Conservation (phyloP, 2,113 vertebrate genomes). For the Anarrhichthys ocellatus region DNA sequence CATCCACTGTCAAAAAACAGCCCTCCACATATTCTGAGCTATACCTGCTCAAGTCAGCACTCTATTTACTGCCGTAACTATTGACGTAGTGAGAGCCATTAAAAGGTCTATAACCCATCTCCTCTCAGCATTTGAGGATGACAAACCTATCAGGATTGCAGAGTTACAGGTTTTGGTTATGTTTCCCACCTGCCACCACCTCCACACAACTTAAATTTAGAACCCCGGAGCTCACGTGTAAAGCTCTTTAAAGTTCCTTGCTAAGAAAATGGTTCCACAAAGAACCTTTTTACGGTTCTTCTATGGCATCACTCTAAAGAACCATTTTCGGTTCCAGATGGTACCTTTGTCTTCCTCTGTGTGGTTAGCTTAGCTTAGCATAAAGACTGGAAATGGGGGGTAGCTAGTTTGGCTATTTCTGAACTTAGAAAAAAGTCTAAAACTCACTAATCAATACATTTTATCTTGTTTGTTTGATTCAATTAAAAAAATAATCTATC, state of each 20-base stretch:
- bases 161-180: neutral
- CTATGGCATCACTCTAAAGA: too few relatives aligned
- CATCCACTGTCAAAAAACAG: constrained; percentile 26
- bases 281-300: too few relatives aligned
- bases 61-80: constrained; percentile 22
- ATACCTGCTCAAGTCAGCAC: constrained; percentile 47
- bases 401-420: neutral
- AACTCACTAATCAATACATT: too few relatives aligned
- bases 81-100: constrained; percentile 16
- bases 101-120: constrained; percentile 18
- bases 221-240: neutral
- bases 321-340: too few relatives aligned
- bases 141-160: neutral
- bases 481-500: too few relatives aligned
- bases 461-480: too few relatives aligned
- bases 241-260: constrained; percentile 4
- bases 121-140: neutral
- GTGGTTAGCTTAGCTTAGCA: too few relatives aligned
- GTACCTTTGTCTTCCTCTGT: too few relatives aligned
- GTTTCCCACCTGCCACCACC: neutral
- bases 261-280: too few relatives aligned
- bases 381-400: neutral
- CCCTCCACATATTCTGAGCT: constrained; percentile 8
- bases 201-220: neutral
- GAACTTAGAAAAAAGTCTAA: neutral